Percentiles rank a stretch among this genome's conserved stretches.
Evolutionary conservation across 2,797 vertebrate genomes (phyloP).

Genomic region (Acridotheres tristis): DNA sequence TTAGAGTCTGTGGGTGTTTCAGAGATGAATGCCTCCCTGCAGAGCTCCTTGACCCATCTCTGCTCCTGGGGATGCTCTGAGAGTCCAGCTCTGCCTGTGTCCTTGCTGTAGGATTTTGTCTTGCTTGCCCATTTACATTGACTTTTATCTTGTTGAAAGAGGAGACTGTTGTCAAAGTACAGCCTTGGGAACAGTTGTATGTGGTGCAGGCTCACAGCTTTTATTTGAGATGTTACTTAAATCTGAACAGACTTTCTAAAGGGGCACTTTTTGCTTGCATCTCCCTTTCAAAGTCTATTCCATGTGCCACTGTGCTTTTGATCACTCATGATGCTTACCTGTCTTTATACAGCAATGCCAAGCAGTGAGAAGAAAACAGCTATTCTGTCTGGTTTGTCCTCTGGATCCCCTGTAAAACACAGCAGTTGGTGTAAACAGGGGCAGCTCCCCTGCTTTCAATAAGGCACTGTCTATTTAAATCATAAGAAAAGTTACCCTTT

Average conservation of each 20-base stretch:
- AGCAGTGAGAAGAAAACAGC: background rate
- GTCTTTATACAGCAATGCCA: background rate
- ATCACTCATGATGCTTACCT: conserved; percentile 8
- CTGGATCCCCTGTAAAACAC: background rate
- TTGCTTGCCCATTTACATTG: background rate
- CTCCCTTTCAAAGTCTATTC: conserved; percentile 27
- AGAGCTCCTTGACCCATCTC: background rate
- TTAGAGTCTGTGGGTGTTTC: background rate
- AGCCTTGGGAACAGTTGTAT: conserved; percentile 47
- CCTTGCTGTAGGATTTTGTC: conserved; percentile 45
- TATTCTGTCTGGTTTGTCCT: background rate
- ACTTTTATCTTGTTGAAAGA: conserved; percentile 23
- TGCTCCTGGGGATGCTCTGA: background rate
- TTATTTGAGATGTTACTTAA: conserved; percentile 37
- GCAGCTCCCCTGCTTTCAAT: background rate
- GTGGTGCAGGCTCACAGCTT: background rate
- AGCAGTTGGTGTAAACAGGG: background rate
- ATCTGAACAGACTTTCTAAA: background rate
- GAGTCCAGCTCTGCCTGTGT: background rate
- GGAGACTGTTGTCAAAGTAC: background rate
- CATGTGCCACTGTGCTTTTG: background rate
- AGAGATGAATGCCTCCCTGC: background rate
- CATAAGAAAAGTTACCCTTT: background rate
- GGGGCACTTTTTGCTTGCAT: conserved; percentile 21
- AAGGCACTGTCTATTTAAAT: background rate